Conservation (phyloP, 92 coral and sea anemone genomes). For the Anthopleura xanthogrammica region DNA sequence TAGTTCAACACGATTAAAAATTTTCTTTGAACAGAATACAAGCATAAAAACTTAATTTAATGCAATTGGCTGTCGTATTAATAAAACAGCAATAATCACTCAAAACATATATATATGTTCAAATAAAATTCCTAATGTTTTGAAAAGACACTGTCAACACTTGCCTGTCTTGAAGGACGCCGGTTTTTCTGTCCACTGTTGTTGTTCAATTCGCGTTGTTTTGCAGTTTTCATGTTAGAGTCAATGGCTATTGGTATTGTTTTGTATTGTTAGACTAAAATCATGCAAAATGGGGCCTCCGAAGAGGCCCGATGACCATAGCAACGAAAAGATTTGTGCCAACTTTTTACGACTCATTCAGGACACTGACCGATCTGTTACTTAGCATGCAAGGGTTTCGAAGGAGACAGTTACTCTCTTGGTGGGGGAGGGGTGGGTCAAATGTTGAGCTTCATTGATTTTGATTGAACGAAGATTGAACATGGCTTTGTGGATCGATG, state of each 20-base stretch:
- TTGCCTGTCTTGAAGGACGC: neutral
- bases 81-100: neutral
- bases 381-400: too few species aligned
- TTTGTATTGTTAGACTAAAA: neutral
- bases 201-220: neutral
- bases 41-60: neutral
- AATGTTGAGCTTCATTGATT: too few species aligned
- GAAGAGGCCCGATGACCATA: conserved; percentile 8
- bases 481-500: too few species aligned
- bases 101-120: neutral
- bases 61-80: neutral
- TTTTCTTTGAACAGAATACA: neutral
- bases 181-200: neutral
- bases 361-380: neutral
- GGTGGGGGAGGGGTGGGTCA: too few species aligned
- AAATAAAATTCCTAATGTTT: neutral
- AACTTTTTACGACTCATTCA: neutral
- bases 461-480: too few species aligned
- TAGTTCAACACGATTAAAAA: neutral
- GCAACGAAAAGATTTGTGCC: neutral
- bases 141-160: neutral
- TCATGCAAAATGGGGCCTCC: conserved; percentile 4
- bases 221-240: conserved; percentile 9
- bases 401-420: neutral
- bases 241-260: neutral